phyloP scores from a whole-genome alignment of 2,113 vertebrate species.

The Mola mola region DNA sequence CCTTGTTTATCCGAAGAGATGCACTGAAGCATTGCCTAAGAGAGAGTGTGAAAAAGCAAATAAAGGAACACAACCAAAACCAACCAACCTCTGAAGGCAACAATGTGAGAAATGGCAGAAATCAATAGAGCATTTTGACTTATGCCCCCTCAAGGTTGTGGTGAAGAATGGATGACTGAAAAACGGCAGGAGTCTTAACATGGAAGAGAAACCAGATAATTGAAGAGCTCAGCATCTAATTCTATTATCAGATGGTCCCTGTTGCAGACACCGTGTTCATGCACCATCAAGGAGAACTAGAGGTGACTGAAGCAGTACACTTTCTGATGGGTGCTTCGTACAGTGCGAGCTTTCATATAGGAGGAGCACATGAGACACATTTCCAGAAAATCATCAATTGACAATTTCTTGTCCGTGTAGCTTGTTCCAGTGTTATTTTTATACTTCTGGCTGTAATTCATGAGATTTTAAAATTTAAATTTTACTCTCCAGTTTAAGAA shows the following conservation, averaged over 20 bases:
- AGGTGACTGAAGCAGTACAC: constrained; percentile 35
- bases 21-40: constrained; percentile 10
- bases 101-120: constrained; percentile 60
- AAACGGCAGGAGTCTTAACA: constrained; percentile 57
- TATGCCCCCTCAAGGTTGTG: constrained; percentile 51
- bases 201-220: constrained; percentile 58
- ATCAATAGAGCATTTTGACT: constrained; percentile 67
- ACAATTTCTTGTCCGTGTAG: too few relatives aligned
- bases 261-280: constrained; percentile 10
- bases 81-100: constrained; percentile 55
- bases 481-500: too few relatives aligned
- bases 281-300: constrained; percentile 39
- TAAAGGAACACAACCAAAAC: constrained; percentile 42
- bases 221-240: constrained; percentile 62
- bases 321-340: too few relatives aligned
- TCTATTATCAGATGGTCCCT: constrained; percentile 51
- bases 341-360: too few relatives aligned
- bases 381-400: too few relatives aligned
- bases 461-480: too few relatives aligned
- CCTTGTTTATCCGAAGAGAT: constrained; percentile 31
- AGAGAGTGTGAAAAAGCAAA: constrained; percentile 2
- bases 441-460: too few relatives aligned
- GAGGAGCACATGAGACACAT: constrained; percentile 8
- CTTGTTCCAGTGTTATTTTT: too few relatives aligned
- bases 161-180: constrained; percentile 46